Evolutionary conservation across 2,888 invertebrate species (phyloP).

Genomic region (Mesodorylaimus sp.): DNA sequence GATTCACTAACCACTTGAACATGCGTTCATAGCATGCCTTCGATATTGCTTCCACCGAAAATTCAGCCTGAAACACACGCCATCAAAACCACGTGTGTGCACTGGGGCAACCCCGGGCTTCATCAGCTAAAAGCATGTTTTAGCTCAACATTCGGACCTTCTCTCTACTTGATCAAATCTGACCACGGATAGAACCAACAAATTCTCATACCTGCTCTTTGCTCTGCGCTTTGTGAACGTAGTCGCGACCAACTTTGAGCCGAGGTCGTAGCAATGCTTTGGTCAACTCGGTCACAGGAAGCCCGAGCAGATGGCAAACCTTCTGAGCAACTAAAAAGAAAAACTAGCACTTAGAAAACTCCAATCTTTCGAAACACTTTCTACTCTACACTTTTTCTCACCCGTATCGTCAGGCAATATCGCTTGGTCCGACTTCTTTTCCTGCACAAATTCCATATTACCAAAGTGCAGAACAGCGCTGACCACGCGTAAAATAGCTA

Average conservation of each 20-base stretch:
- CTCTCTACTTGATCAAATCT: not conserved
- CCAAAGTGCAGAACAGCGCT: slow-evolving; percentile 90
- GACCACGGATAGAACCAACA: not conserved
- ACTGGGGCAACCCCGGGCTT: not conserved
- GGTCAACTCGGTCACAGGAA: slow-evolving; percentile 90
- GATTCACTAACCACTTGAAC: slow-evolving; percentile 94
- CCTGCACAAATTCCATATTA: slow-evolving; percentile 96
- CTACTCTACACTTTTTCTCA: slow-evolving; percentile 15
- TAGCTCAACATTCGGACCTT: not conserved
- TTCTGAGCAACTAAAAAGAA: slow-evolving; percentile 57
- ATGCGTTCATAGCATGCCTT: slow-evolving; percentile 97
- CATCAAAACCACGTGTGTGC: not conserved
- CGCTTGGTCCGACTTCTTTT: slow-evolving; percentile 93
- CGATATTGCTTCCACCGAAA: slow-evolving; percentile 93
- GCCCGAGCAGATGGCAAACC: slow-evolving; percentile 72
- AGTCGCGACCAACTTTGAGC: slow-evolving; percentile 94
- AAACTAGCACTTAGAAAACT: not conserved
- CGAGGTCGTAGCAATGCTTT: slow-evolving; percentile 91
- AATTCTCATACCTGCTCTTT: slow-evolving; percentile 56
- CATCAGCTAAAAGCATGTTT: not conserved
- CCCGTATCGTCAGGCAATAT: slow-evolving; percentile 85
- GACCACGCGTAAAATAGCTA: slow-evolving; percentile 80
- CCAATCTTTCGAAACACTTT: not conserved
- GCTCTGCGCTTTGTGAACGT: slow-evolving; percentile 93
- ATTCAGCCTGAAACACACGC: slow-evolving; percentile 50